Base-by-base conservation (phyloP, 64 coral and sea anemone species). In the Actinia equina region DNA sequence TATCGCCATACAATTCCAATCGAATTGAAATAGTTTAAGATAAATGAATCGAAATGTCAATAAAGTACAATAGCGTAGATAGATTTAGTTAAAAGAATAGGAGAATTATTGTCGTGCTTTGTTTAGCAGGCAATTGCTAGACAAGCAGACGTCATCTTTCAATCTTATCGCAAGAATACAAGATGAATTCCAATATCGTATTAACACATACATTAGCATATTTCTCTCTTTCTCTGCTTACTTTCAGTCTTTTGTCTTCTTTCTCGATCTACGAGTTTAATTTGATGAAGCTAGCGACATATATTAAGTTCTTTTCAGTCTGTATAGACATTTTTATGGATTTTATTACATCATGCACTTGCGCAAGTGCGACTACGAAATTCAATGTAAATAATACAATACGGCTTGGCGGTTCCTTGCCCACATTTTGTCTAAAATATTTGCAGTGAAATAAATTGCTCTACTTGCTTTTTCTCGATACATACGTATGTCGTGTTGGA, bases 371-470 rank as follows among this genome's bases (percentile, higher is more conserved):
- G 41, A 61, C 49, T 17, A 57, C 16, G 2, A 82, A 37, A 82
- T 30, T 46, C 45, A 46, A 63, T 85, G 83, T 85, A 85, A 60
- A 85, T 85, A 85, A 26, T 55, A 85, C 83, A 85, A 85, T 84
- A 85, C 41, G 42, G 52, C 17, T 82, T 49, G 69, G 69, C 78
- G 52, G n/a, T 22, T 46, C 44, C 22, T 22, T 85, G 83, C 59
- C 83, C 9, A 63, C 83, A 74, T 85, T 85, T 85, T 85, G 59
- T 81, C 78, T 52, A 81, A 74, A 49, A 85, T 25, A 85, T 58
- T 85, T 85, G 83, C 83, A 85, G 59, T 85, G 56, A 63, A 85
- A 85, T 60, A 60, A 85, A 85, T n/a, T 85, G 83, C 83, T 85
- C 57, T 60, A 37, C 62, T 85, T 85, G 83, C 83, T 85, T 17